Percentiles rank a stretch among this genome's conserved stretches.
These are phyloP conservation scores for Picathartes gymnocephalus DNA, from an alignment of 2,113 vertebrate species.

Conservation along the genomic window DNA sequence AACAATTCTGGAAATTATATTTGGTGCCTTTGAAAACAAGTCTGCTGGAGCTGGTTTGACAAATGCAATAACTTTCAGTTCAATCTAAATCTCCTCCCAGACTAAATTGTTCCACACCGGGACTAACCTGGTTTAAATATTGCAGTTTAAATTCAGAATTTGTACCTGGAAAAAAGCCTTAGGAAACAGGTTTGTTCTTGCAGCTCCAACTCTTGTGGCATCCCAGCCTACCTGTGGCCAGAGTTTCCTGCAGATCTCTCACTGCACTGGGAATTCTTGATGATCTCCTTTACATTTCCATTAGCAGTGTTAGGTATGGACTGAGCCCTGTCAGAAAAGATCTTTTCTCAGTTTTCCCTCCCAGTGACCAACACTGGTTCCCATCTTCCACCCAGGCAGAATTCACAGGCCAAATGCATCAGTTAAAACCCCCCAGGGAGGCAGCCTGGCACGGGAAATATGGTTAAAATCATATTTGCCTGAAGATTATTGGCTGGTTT, in stretches of 20 bases:
- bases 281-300: background rate
- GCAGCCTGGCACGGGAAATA: background rate
- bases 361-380: background rate
- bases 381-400: background rate
- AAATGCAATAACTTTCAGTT: background rate
- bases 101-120: background rate
- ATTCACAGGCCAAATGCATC: background rate
- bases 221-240: background rate
- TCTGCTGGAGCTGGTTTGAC: background rate
- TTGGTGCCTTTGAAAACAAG: background rate
- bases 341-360: background rate
- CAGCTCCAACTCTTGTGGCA: background rate
- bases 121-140: background rate
- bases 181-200: background rate
- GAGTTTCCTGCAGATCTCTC: background rate
- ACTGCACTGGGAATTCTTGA: background rate
- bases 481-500: background rate
- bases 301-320: accelerated
- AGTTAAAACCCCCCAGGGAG: background rate
- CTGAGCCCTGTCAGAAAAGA: accelerated
- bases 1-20: background rate
- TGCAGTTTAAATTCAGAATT: background rate
- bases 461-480: background rate
- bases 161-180: background rate
- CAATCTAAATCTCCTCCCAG: background rate